Percentiles rank a stretch among this genome's conserved stretches.
Conservation (phyloP, 53 echinoderm and acorn worm species). For the Holothuria scabra region DNA sequence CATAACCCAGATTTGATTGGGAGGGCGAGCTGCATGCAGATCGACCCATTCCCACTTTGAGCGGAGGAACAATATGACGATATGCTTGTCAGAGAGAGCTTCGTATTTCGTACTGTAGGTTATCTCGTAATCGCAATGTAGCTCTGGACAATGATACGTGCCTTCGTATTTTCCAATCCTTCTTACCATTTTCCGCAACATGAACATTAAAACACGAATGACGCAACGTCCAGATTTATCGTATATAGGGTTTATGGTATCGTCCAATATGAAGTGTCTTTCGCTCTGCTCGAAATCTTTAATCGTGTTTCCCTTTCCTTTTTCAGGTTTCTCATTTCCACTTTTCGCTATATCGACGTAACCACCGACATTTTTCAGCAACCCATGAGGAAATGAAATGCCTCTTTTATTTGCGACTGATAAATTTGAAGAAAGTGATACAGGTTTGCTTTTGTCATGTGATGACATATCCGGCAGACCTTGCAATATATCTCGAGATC, state of each 20-base stretch:
- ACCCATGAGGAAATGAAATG: no score
- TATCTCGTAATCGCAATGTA: conserved; percentile 32
- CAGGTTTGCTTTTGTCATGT: no score
- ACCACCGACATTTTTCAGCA: no score
- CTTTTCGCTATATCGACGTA: no score
- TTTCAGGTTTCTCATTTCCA: no score
- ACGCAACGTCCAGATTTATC: conserved; percentile 30
- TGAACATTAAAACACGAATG: conserved; percentile 35
- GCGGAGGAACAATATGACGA: conserved; percentile 31
- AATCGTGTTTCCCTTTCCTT: no score
- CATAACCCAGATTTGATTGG: conserved; percentile 37
- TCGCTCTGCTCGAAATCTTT: no score
- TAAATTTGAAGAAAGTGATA: no score
- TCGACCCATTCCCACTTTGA: conserved; percentile 48
- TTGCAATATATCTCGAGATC: no score
- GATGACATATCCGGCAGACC: no score
- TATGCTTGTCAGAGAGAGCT: conserved; percentile 19
- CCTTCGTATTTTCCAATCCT: conserved; percentile 33
- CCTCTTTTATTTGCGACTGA: no score
- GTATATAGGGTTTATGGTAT: conserved; percentile 26
- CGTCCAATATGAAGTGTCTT: conserved; percentile 32
- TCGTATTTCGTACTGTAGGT: conserved; percentile 34
- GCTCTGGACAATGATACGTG: conserved; percentile 35
- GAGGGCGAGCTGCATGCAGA: conserved; percentile 37
- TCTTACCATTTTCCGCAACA: background rate